Evolutionary conservation across 2,797 vertebrate species (phyloP).

Genomic region (Dendrocincla tyrannina): DNA sequence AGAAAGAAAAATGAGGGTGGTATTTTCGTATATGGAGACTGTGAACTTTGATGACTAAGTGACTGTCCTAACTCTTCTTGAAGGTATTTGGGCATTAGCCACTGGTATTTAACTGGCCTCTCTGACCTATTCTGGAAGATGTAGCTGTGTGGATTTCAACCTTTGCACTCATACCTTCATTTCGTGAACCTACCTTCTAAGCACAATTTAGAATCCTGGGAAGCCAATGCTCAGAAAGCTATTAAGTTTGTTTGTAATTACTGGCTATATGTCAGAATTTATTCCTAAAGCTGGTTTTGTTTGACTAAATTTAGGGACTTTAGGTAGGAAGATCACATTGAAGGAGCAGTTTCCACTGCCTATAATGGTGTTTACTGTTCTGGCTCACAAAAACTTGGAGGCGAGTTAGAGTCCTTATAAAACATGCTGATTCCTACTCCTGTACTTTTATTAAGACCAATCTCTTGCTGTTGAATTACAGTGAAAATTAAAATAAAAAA

Average conservation of each 20-base stretch:
- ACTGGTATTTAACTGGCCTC: not conserved
- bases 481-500: not conserved
- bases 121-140: not conserved
- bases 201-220: not conserved
- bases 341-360: not conserved
- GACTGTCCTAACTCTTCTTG: not conserved
- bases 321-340: not conserved
- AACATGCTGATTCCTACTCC: not conserved
- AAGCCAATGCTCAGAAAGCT: rapidly evolving
- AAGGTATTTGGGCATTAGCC: not conserved
- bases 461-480: not conserved
- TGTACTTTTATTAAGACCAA: not conserved
- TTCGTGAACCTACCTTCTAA: not conserved
- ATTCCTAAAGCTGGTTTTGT: not conserved
- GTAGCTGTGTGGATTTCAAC: not conserved
- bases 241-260: not conserved
- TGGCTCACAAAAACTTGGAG: not conserved
- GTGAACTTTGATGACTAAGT: not conserved
- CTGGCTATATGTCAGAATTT: not conserved
- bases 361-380: not conserved
- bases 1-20: not conserved
- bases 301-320: not conserved
- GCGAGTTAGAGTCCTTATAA: not conserved
- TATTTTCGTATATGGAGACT: not conserved
- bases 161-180: not conserved